Evolutionary conservation across 2,888 invertebrate species (phyloP).

Genomic region (Omphaloscelis lunosa): DNA sequence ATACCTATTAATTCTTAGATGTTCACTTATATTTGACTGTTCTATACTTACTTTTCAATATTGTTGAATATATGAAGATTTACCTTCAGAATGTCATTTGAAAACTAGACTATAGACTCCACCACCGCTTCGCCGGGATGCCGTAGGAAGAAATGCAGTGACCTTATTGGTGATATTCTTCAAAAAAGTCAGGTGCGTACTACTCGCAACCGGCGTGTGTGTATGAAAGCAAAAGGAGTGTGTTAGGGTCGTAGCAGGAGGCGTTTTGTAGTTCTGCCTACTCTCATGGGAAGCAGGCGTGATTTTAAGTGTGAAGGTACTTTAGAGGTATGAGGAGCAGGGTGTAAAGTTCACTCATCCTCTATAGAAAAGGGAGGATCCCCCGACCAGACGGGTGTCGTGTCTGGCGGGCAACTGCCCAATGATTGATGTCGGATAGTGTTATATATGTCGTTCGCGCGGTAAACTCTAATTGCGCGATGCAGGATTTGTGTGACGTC

Average conservation of each 20-base stretch:
- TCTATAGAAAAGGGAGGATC: too few relatives aligned
- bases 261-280: background rate
- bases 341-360: too few relatives aligned
- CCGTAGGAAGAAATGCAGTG: too few relatives aligned
- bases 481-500: too few relatives aligned
- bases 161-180: background rate
- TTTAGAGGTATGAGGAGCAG: background rate
- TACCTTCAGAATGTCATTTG: background rate
- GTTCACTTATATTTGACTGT: background rate
- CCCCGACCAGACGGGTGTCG: too few relatives aligned
- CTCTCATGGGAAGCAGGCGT: background rate
- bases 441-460: too few relatives aligned
- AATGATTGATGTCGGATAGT: too few relatives aligned
- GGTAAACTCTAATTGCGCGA: too few relatives aligned
- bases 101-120: background rate
- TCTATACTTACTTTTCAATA: background rate
- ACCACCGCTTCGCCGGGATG: background rate
- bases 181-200: background rate
- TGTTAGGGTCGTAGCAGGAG: background rate
- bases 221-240: background rate
- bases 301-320: background rate
- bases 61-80: background rate
- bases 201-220: background rate
- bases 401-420: too few relatives aligned
- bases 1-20: too few relatives aligned